A percentile compares a stretch with the other conserved stretches of the same genome.
Evolutionary conservation across 2,888 invertebrate species (phyloP).

Genomic region (Polietes domitor): DNA sequence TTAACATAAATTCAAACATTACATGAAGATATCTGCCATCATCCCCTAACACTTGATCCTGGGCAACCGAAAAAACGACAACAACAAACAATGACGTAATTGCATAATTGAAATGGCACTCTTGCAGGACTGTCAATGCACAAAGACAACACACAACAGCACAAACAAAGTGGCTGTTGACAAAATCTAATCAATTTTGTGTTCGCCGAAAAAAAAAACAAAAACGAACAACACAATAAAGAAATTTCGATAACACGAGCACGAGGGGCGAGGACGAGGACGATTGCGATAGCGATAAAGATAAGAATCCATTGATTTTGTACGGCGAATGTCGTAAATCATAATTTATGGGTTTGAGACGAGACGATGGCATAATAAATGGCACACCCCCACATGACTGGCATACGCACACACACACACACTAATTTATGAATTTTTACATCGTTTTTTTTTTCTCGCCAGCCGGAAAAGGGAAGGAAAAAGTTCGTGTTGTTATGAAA

Average conservation of each 20-base stretch:
- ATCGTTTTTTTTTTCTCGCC: background rate
- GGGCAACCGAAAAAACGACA: background rate
- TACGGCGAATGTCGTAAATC: background rate
- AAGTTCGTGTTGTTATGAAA: background rate
- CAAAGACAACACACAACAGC: background rate
- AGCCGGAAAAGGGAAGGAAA: background rate
- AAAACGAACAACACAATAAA: background rate
- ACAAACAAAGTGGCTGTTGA: conserved; percentile 6
- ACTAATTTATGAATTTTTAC: conserved; percentile 24
- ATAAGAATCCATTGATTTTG: conserved; percentile 25
- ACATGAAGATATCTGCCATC: too few species aligned
- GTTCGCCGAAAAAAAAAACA: background rate
- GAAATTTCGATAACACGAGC: background rate
- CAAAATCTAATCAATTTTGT: conserved; percentile 17
- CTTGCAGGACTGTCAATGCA: too few species aligned
- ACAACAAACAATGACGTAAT: background rate
- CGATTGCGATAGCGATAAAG: background rate
- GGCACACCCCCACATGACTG: background rate
- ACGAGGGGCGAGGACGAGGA: too few species aligned
- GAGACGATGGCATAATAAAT: conserved; percentile 27
- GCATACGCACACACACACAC: background rate
- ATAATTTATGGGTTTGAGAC: conserved; percentile 37
- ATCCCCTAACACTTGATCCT: too few species aligned
- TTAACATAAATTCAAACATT: too few species aligned
- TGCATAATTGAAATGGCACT: conserved; percentile 10